Evolutionary conservation across 2,888 invertebrate species (phyloP).

Genomic region (Brachypalpus laphriformis): DNA sequence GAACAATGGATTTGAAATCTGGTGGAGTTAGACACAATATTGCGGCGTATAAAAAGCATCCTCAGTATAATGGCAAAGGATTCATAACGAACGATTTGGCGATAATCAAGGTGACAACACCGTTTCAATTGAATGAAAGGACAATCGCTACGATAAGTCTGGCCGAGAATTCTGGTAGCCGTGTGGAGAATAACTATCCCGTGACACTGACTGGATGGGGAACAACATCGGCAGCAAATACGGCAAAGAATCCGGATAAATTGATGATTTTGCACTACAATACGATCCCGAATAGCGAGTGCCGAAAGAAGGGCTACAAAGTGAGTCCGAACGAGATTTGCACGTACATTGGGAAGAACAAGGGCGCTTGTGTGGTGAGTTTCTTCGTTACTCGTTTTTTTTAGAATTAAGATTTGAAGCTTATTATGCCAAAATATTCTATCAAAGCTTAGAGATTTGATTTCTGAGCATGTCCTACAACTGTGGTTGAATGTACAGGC

Average conservation of each 20-base stretch:
- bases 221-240: constrained; percentile 76
- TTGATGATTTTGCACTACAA: constrained; percentile 79
- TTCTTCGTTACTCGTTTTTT: too few species aligned
- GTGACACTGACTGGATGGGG: constrained; percentile 82
- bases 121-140: constrained; percentile 77
- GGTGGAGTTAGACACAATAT: constrained; percentile 78
- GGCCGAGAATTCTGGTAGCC: constrained; percentile 74
- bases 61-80: constrained; percentile 76
- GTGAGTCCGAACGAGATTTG: constrained; percentile 81
- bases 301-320: constrained; percentile 77
- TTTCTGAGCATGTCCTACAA: too few species aligned
- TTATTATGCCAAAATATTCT: too few species aligned
- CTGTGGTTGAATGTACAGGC: too few species aligned
- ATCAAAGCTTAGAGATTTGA: too few species aligned
- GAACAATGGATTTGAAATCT: constrained; percentile 77
- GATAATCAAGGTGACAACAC: constrained; percentile 77
- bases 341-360: constrained; percentile 77
- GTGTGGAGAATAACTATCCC: constrained; percentile 76
- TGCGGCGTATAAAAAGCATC: constrained; percentile 78
- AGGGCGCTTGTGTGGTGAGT: constrained; percentile 81
- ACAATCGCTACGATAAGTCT: constrained; percentile 76
- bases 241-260: constrained; percentile 77
- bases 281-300: constrained; percentile 81
- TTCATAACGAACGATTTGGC: constrained; percentile 80
- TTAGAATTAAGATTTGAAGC: too few species aligned